phyloP scores from a whole-genome alignment of 2,888 invertebrate species.

The Prenolepis imparis region DNA sequence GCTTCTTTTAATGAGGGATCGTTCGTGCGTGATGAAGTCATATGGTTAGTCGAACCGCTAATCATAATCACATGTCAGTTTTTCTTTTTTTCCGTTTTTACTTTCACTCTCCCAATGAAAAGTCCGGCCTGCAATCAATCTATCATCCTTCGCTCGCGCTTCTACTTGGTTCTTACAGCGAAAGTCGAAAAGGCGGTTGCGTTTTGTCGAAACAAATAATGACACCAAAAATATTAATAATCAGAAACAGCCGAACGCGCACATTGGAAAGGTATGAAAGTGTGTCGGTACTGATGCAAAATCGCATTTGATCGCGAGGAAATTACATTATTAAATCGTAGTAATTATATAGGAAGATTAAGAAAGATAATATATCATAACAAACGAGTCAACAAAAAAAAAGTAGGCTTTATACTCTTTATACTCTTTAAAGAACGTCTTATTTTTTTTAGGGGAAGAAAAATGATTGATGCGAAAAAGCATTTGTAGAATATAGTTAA shows the following conservation, averaged over 20 bases:
- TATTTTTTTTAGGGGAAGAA: neutral
- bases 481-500: neutral
- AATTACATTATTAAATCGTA: constrained; percentile 27
- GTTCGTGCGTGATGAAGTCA: neutral
- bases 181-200: constrained; percentile 11
- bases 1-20: neutral
- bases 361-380: neutral
- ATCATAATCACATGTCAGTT: neutral
- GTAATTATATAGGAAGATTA: too few species aligned
- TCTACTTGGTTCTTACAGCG: constrained; percentile 2
- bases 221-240: constrained; percentile 21
- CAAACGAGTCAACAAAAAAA: neutral
- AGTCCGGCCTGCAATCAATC: constrained; percentile 18
- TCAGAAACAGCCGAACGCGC: neutral
- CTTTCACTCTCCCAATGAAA: constrained; percentile 40
- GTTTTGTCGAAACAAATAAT: constrained; percentile 28
- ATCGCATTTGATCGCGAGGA: neutral
- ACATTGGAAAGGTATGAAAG: constrained; percentile 18
- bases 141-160: neutral
- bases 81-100: neutral
- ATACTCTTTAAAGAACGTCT: neutral
- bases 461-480: neutral
- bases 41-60: neutral
- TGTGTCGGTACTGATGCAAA: neutral
- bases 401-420: neutral